Percentiles rank a stretch among this genome's conserved stretches.
phyloP scores from a whole-genome alignment of 2,797 vertebrate genomes.

The Uromys caudimaculatus region DNA sequence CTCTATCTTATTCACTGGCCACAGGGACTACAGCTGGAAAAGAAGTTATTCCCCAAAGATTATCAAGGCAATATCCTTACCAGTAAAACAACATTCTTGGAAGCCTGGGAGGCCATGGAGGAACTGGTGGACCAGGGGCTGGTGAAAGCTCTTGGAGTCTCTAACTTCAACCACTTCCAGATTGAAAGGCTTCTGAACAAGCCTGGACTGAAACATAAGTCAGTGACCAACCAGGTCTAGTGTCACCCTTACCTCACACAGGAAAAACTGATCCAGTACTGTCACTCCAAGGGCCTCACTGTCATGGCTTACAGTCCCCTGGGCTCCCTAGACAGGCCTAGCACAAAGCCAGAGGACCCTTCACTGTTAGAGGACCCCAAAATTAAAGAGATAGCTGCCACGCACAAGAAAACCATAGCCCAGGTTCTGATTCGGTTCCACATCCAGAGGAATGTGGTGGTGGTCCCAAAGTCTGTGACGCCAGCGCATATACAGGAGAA shows the following conservation, averaged over 20 bases:
- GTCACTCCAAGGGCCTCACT: constrained; percentile 91
- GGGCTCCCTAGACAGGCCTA: constrained; percentile 79
- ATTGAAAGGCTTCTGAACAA: constrained; percentile 92
- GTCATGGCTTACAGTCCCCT: constrained; percentile 93
- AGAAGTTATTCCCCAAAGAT: too few relatives aligned
- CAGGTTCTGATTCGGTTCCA: constrained; percentile 93
- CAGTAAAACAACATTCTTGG: too few relatives aligned
- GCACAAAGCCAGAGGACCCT: constrained; percentile 91
- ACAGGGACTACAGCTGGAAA: too few relatives aligned
- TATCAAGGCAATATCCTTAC: too few relatives aligned
- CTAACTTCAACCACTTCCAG: constrained; percentile 93
- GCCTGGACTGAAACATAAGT: constrained; percentile 91
- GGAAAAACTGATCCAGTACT: constrained; percentile 92
- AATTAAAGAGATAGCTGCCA: constrained; percentile 91
- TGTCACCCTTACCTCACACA: constrained; percentile 93
- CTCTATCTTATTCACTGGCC: too few relatives aligned
- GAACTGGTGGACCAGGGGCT: constrained; percentile 91
- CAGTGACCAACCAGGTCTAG: constrained; percentile 92
- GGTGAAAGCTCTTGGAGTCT: constrained; percentile 92
- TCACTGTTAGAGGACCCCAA: constrained; percentile 91
- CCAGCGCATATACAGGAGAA: constrained; percentile 90
- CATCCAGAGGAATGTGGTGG: constrained; percentile 89
- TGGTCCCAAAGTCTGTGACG: constrained; percentile 91
- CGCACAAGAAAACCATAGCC: constrained; percentile 90
- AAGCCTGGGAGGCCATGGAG: constrained; percentile 88